phyloP scores from a whole-genome alignment of 1,140 invertebrate genomes.

The Eumaeus atala region DNA sequence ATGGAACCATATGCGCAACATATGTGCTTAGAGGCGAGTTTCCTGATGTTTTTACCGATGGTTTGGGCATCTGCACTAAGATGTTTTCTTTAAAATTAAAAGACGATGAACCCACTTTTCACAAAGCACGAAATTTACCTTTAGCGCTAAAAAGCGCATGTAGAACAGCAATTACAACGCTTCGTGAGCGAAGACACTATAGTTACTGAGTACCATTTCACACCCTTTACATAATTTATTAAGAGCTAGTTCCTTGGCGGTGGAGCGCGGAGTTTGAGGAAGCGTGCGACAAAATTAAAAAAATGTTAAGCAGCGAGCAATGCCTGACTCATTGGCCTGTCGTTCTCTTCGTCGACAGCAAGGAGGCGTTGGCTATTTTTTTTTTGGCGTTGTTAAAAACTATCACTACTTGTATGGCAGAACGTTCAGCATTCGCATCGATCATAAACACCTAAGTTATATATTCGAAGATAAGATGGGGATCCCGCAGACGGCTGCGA shows the following conservation, averaged over 20 bases:
- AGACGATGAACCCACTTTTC: conserved; percentile 33
- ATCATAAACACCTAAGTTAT: conserved; percentile 52
- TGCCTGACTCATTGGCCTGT: conserved; percentile 69
- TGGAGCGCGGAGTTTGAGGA: conserved; percentile 21
- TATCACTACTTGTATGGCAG: conserved; percentile 67
- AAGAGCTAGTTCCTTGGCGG: conserved; percentile 25
- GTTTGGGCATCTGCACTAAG: conserved; percentile 31
- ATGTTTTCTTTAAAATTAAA: conserved; percentile 26
- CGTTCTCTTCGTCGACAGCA: conserved; percentile 69
- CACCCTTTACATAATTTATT: conserved; percentile 30
- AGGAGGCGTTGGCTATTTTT: conserved; percentile 71
- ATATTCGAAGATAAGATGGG: conserved; percentile 31
- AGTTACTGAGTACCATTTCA: conserved; percentile 28
- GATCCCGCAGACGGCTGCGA: conserved; percentile 34
- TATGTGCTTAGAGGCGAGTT: too few species aligned
- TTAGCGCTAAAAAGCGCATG: conserved; percentile 44
- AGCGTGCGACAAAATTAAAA: conserved; percentile 28
- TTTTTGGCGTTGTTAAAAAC: conserved; percentile 67
- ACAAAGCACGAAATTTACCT: conserved; percentile 37
- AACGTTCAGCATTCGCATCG: conserved; percentile 65
- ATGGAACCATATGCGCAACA: too few species aligned
- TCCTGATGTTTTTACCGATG: conserved; percentile 31
- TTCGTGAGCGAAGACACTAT: conserved; percentile 38
- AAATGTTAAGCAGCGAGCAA: conserved; percentile 47
- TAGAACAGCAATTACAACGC: conserved; percentile 50